Percentiles rank a stretch among this genome's conserved stretches.
Evolutionary conservation across 2,113 vertebrate species (phyloP).

Genomic region (Suricata suricatta): DNA sequence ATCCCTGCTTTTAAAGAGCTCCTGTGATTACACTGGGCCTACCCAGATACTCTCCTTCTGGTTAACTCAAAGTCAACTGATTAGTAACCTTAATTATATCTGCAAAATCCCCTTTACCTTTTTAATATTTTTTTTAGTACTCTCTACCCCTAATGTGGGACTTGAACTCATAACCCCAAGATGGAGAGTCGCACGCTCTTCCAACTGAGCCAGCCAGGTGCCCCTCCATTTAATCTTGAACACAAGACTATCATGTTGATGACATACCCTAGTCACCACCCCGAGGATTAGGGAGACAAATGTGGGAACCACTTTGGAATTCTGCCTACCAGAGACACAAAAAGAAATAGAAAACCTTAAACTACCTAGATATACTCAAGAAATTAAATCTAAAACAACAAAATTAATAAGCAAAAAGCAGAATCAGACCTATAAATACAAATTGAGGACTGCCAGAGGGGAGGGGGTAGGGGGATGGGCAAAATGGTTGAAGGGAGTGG

Average conservation of each 20-base stretch:
- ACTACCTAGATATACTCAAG: background rate
- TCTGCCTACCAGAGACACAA: background rate
- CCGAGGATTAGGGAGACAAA: background rate
- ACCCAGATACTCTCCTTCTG: background rate
- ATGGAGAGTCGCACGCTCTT: background rate
- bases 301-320: background rate
- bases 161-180: background rate
- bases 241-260: background rate
- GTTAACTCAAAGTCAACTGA: background rate
- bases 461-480: background rate
- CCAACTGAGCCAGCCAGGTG: background rate
- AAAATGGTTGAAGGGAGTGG: background rate
- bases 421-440: background rate
- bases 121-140: background rate
- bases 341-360: background rate
- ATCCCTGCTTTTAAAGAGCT: background rate
- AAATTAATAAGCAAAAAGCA: background rate
- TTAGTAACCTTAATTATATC: background rate
- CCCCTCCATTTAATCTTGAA: background rate
- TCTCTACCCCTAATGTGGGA: background rate
- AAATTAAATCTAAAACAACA: background rate
- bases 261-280: background rate
- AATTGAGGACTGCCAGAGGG: background rate
- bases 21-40: background rate
- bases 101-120: constrained; percentile 3